Percentiles rank a stretch among this genome's conserved stretches.
These are phyloP conservation scores for Anarhynchus alexandrinus DNA, from an alignment of 2,113 vertebrate species.

Conservation along the genomic window DNA sequence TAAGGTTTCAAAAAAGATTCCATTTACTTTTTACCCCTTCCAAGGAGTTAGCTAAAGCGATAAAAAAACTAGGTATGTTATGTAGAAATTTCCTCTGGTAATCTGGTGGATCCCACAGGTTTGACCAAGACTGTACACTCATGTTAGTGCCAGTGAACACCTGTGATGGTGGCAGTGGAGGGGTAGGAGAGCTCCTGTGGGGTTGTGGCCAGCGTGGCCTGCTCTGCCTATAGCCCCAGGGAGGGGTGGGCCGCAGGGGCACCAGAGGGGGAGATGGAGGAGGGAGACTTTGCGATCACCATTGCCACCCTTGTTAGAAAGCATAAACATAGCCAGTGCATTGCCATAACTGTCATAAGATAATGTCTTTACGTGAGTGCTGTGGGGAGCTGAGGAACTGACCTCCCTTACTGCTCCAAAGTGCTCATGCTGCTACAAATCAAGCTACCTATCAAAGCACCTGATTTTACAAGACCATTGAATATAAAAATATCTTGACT, in stretches of 20 bases:
- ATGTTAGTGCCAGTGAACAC: not conserved
- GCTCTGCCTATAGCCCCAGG: not conserved
- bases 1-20: not conserved
- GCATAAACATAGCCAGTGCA: rapidly evolving
- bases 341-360: rapidly evolving
- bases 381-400: not conserved
- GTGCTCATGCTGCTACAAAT: not conserved
- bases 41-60: not conserved
- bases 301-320: not conserved
- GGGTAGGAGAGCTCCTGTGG: not conserved
- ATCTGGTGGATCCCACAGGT: not conserved
- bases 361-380: rapidly evolving
- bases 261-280: not conserved
- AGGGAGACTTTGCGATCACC: not conserved
- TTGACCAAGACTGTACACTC: not conserved
- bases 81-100: not conserved
- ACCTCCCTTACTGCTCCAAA: not conserved
- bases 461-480: not conserved
- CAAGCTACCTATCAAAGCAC: not conserved
- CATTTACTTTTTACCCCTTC: not conserved
- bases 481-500: not conserved
- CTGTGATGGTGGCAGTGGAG: not conserved
- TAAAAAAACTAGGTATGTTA: not conserved
- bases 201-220: rapidly evolving
- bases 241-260: not conserved